phyloP scores from a whole-genome alignment of 2,797 vertebrate species.

The Rallus crepitans region DNA sequence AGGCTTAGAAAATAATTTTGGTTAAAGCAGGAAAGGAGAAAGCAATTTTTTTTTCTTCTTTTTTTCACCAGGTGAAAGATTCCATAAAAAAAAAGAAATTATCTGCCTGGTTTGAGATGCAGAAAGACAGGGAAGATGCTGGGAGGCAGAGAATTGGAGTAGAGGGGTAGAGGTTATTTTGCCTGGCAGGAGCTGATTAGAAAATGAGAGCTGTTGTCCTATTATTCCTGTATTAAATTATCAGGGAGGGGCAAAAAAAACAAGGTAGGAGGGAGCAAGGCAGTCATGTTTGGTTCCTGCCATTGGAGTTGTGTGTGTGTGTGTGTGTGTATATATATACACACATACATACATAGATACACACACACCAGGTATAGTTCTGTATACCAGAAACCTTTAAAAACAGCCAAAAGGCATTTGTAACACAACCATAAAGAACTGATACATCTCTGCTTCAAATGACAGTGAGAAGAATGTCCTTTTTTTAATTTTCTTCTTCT shows the following conservation, averaged over 20 bases:
- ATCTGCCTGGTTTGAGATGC: background rate
- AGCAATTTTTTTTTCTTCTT: background rate
- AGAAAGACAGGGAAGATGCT: background rate
- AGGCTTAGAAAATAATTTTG: background rate
- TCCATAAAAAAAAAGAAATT: background rate
- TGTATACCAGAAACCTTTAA: background rate
- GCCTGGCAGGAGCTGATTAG: background rate
- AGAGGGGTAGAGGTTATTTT: background rate
- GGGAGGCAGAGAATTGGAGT: background rate
- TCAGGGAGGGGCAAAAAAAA: background rate
- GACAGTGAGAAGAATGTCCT: background rate
- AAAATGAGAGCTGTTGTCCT: background rate
- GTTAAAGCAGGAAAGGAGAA: background rate
- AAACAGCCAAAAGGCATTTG: background rate
- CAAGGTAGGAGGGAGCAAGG: background rate
- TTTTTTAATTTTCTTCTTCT: background rate
- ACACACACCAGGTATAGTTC: background rate
- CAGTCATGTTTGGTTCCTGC: background rate
- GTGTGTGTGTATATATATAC: too few relatives aligned
- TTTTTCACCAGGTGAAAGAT: background rate
- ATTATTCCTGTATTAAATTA: background rate
- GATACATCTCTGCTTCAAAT: background rate
- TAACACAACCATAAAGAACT: background rate
- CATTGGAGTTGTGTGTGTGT: background rate
- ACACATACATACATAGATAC: too few relatives aligned